A percentile compares a stretch with the other conserved stretches of the same genome.
Conservation (phyloP, 2,113 vertebrate species). For the Burhinus bistriatus region DNA sequence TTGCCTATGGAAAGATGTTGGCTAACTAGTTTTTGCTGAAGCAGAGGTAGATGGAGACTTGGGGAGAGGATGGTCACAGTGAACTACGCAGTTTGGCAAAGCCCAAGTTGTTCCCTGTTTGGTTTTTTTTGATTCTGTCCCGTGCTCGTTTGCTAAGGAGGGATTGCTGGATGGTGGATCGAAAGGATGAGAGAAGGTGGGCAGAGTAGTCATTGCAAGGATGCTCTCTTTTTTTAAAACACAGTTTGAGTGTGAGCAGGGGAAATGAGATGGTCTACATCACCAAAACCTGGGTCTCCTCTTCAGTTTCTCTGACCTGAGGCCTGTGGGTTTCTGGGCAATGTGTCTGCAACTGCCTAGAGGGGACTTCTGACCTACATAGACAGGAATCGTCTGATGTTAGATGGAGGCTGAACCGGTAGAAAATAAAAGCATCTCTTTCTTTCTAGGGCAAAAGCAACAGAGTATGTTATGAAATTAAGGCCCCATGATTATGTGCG, state of each 20-base stretch:
- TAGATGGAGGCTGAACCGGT: rapidly evolving
- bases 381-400: not conserved
- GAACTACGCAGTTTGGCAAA: not conserved
- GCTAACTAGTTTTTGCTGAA: not conserved
- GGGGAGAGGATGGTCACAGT: not conserved
- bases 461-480: not conserved
- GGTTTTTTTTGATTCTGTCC: rapidly evolving
- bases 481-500: not conserved
- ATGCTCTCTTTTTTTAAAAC: not conserved
- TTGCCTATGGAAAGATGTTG: not conserved
- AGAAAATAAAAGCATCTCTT: not conserved
- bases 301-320: not conserved
- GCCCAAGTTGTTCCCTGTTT: not conserved
- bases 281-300: not conserved
- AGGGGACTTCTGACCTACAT: not conserved
- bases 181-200: not conserved
- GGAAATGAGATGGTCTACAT: not conserved
- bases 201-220: not conserved
- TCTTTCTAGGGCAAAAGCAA: not conserved
- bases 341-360: rapidly evolving
- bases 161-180: not conserved
- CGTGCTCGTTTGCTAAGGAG: not conserved
- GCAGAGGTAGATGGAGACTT: not conserved
- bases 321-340: not conserved
- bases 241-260: rapidly evolving